A percentile compares a stretch with the other conserved stretches of the same genome.
Conservation (phyloP, 30 jellyfish, hydroid and myxozoan species). For the Cassiopea andromeda region DNA sequence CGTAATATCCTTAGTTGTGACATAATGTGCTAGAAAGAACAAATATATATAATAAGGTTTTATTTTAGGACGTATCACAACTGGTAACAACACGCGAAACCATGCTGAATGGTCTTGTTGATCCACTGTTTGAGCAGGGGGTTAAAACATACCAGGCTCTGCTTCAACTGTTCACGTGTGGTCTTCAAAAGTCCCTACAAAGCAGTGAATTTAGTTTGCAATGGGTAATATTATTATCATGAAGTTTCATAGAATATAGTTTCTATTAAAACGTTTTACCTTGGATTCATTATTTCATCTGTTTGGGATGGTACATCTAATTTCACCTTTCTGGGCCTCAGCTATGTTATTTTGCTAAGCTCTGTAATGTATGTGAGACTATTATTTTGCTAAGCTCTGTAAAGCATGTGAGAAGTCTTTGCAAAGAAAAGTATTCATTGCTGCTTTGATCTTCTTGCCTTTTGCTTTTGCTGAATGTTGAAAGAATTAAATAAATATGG, state of each 20-base stretch:
- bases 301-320: too few relatives aligned
- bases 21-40: background rate
- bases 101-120: constrained; percentile 57
- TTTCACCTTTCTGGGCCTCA: too few relatives aligned
- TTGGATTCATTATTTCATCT: too few relatives aligned
- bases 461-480: too few relatives aligned
- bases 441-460: too few relatives aligned
- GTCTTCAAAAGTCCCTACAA: constrained; percentile 55
- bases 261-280: too few relatives aligned
- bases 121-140: constrained; percentile 54
- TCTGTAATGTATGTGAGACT: too few relatives aligned
- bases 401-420: too few relatives aligned
- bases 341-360: too few relatives aligned
- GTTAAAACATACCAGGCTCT: constrained; percentile 57
- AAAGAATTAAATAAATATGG: too few relatives aligned
- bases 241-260: background rate
- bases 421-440: too few relatives aligned
- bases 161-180: constrained; percentile 42
- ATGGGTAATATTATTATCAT: constrained; percentile 48
- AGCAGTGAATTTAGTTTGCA: constrained; percentile 50
- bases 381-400: too few relatives aligned
- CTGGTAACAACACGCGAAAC: constrained; percentile 83
- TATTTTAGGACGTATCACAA: constrained; percentile 64
- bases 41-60: background rate
- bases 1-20: background rate